phyloP scores from a whole-genome alignment of 2,888 invertebrate species.

The Orthonevra nobilis region DNA sequence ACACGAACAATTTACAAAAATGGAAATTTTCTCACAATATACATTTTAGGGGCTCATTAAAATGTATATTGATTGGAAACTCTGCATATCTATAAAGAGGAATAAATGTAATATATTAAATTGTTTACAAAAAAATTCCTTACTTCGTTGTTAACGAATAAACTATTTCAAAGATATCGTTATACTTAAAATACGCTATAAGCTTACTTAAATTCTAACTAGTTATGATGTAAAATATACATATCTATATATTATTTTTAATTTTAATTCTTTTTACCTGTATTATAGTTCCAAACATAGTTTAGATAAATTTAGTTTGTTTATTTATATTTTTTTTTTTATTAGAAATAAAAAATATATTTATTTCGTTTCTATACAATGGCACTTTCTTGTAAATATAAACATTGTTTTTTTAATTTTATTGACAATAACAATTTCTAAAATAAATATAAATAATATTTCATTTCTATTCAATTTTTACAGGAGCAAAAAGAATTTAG shows the following conservation, averaged over 20 bases:
- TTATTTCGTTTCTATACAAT: conserved; percentile 61
- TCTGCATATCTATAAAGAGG: not conserved
- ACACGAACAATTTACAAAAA: not conserved
- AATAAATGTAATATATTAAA: not conserved
- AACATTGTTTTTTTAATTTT: not conserved
- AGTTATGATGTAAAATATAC: conserved; percentile 17
- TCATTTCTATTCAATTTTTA: not conserved
- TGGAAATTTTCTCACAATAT: conserved; percentile 18
- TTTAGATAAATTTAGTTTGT: no score
- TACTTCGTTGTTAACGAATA: conserved; percentile 49
- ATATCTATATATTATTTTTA: not conserved
- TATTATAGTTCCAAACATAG: not conserved
- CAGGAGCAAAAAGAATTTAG: conserved; percentile 29
- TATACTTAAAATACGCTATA: conserved; percentile 4
- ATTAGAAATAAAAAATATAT: conserved; percentile 11
- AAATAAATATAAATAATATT: not conserved
- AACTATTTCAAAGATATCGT: conserved; percentile 8
- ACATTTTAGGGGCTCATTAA: conserved; percentile 66
- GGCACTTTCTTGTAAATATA: conserved; percentile 59
- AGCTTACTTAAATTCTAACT: conserved; percentile 18
- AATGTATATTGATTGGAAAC: conserved; percentile 45
- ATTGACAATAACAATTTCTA: not conserved
- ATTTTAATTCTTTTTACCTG: not conserved
- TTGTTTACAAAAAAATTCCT: not conserved
- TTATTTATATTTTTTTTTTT: not conserved